Conservation (phyloP, 2,888 invertebrate species). For the Ennomos erosarius region DNA sequence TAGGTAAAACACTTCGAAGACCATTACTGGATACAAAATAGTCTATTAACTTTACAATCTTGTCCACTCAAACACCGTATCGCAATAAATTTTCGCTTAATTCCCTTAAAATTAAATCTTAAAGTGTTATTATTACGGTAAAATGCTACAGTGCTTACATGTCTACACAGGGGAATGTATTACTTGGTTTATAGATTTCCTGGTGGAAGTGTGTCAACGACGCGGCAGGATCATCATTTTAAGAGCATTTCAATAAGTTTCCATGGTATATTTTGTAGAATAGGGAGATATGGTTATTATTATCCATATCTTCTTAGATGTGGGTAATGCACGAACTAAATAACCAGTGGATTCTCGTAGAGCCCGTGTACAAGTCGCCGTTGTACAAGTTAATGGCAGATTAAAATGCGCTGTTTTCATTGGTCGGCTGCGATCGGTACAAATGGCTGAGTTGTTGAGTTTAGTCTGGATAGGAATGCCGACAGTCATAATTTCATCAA, state of each 20-base stretch:
- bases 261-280: slow-evolving; percentile 8
- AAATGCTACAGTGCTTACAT: neutral
- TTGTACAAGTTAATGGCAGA: too few species aligned
- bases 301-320: slow-evolving; percentile 12
- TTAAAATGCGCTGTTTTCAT: too few species aligned
- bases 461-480: too few species aligned
- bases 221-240: slow-evolving; percentile 17
- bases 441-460: too few species aligned
- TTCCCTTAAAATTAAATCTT: neutral
- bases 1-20: slow-evolving; percentile 10
- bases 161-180: neutral
- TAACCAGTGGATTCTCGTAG: too few species aligned
- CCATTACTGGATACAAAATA: slow-evolving; percentile 3
- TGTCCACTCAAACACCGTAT: neutral
- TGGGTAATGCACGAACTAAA: slow-evolving; percentile 7
- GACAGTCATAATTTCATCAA: too few species aligned
- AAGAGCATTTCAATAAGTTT: slow-evolving; percentile 26
- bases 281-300: slow-evolving; percentile 14
- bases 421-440: too few species aligned
- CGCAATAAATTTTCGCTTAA: slow-evolving; percentile 1
- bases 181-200: slow-evolving; percentile 13
- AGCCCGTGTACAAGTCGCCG: too few species aligned
- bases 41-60: slow-evolving; percentile 2
- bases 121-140: neutral
- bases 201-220: slow-evolving; percentile 22